Evolutionary conservation across 1,140 invertebrate genomes (phyloP).

Genomic region (Druon quercuslanigerum): DNA sequence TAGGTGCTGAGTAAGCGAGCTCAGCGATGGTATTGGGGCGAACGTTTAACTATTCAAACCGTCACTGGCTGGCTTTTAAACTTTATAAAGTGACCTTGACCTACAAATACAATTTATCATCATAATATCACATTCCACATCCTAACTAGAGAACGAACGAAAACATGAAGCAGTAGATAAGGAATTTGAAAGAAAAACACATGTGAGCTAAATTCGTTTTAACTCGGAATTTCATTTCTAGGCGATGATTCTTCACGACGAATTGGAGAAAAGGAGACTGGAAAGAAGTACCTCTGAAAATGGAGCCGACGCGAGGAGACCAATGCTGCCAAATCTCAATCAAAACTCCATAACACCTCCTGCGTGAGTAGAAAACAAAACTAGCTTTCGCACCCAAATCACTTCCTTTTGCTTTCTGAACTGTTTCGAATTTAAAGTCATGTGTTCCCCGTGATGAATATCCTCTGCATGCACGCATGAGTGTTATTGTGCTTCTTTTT

Average conservation of each 20-base stretch:
- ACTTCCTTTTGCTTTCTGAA: background rate
- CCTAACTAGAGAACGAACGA: background rate
- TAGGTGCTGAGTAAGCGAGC: conserved; percentile 22
- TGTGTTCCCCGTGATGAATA: background rate
- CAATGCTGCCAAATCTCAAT: conserved; percentile 61
- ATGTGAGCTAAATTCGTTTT: background rate
- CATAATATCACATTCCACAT: background rate
- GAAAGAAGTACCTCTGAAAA: conserved; percentile 70
- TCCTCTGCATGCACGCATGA: conserved; percentile 53
- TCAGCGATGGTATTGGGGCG: conserved; percentile 3
- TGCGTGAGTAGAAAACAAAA: conserved; percentile 57
- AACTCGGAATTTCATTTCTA: conserved; percentile 35
- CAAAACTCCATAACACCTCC: conserved; percentile 68
- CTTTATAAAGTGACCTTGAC: conserved; percentile 56
- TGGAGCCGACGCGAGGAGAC: conserved; percentile 62
- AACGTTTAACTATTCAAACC: conserved; percentile 33
- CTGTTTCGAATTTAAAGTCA: background rate
- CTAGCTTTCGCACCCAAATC: background rate
- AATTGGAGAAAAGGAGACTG: conserved; percentile 67
- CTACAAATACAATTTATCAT: conserved; percentile 34
- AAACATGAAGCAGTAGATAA: background rate
- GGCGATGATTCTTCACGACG: conserved; percentile 71
- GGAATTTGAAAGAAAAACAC: background rate
- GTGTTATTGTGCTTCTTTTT: conserved; percentile 57
- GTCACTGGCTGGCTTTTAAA: conserved; percentile 58